Evolutionary conservation across 1,140 invertebrate genomes (phyloP), one percentile per base, ranked within the genome.

Genomic region (Phenacoccus solenopsis): DNA sequence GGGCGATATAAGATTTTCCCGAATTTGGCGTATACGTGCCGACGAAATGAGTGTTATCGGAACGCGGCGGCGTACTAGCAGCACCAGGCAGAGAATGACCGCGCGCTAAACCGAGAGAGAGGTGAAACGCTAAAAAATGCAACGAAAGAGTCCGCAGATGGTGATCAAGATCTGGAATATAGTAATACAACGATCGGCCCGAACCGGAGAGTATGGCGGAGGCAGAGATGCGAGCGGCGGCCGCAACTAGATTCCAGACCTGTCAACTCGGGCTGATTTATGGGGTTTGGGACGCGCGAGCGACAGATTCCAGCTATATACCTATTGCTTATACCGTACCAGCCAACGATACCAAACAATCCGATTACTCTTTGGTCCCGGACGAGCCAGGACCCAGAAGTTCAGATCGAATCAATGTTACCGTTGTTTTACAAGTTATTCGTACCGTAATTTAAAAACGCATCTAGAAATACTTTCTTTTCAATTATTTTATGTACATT

Each of bases 221-320:
- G 59, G 38, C 38, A 25, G 59, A 64, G 59, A 64, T 64, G 59
- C 25, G 21, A 64, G 59, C 59, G 59, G 22, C 38, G 25, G 59
- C 22, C 59, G 13, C 59, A 64, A 64, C 59, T 64, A 64, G 59
- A 64, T 64, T 64, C 59, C 59, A 64, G 59, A 64, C 59, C 59
- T 64, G 59, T 64, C 59, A 64, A 64, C 59, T 27, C 71, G 59
- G 32, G 30, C 72, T 74, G 74, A 75, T 75, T 75, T 74, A 75
- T 75, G 73, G 67, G 69, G 27, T 28, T 56, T 56, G 67, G 70
- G 32, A 71, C 69, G 71, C 70, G 73, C 69, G 73, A 75, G 72
- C 73, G 74, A 75, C 74, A 75, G 72, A 73, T 74, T 73, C 73
- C 72, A 67, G 22, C 70, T 22, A n/a, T n/a, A n/a, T n/a, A 30